phyloP scores from a whole-genome alignment of 2,888 invertebrate genomes.

The Trichogramma evanescens region DNA sequence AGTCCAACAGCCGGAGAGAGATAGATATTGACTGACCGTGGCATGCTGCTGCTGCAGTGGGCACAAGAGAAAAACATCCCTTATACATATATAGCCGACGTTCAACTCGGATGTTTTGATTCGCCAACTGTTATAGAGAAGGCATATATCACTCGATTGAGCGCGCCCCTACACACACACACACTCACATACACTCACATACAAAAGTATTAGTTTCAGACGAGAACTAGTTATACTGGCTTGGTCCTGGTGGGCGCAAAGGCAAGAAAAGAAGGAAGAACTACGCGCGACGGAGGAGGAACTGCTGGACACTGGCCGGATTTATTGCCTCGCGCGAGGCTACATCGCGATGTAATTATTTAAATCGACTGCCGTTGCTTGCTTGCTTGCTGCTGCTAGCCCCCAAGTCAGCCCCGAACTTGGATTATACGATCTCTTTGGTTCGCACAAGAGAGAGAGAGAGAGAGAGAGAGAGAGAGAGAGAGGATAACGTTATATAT shows the following conservation, averaged over 20 bases:
- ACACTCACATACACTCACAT: too few relatives aligned
- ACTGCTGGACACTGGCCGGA: conserved; percentile 19
- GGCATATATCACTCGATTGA: conserved; percentile 39
- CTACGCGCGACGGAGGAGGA: conserved; percentile 27
- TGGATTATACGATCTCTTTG: neutral
- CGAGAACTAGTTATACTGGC: neutral
- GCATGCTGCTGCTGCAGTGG: neutral
- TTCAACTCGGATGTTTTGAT: conserved; percentile 40
- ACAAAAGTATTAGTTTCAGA: neutral
- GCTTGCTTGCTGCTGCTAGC: too few relatives aligned
- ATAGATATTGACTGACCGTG: conserved; percentile 25
- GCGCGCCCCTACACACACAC: conserved; percentile 16
- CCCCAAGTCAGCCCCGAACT: too few relatives aligned
- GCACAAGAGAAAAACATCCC: conserved; percentile 28
- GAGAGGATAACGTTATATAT: neutral
- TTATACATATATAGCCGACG: conserved; percentile 20
- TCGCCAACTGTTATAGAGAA: conserved; percentile 43
- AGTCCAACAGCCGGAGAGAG: too few relatives aligned
- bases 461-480: neutral
- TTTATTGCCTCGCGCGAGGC: conserved; percentile 14
- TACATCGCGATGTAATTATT: conserved; percentile 23
- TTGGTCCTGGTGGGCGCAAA: neutral
- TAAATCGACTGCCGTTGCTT: conserved; percentile 13
- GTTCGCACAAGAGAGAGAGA: neutral
- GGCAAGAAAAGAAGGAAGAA: neutral